Percentiles rank a stretch among this genome's conserved stretches.
Conservation (phyloP, 2,888 invertebrate species). For the Glyphotaelius pellucidus region DNA sequence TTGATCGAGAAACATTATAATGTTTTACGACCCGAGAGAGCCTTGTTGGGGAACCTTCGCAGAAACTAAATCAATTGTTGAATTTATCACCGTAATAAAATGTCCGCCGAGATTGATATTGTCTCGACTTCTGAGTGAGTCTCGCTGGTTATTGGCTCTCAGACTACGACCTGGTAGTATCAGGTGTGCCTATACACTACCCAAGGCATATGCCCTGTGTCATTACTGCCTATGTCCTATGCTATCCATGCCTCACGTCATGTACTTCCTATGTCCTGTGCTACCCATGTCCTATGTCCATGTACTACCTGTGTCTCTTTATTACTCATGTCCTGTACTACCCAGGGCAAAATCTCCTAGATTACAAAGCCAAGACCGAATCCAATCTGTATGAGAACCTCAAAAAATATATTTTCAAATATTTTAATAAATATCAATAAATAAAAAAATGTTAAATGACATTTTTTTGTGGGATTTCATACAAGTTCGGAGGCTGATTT, state of each 20-base stretch:
- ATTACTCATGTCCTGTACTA: too few species aligned
- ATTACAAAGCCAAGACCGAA: too few species aligned
- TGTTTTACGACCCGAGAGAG: neutral
- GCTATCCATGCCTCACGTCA: neutral
- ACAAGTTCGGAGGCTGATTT: too few species aligned
- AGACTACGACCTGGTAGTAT: neutral
- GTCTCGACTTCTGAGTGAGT: constrained; percentile 7
- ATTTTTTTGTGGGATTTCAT: too few species aligned
- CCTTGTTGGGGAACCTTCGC: constrained; percentile 2
- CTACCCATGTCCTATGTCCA: too few species aligned
- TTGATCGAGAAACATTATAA: neutral
- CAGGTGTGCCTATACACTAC: neutral
- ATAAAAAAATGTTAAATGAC: too few species aligned
- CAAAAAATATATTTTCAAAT: too few species aligned
- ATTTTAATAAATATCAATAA: too few species aligned
- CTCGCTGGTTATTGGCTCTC: neutral
- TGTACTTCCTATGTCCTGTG: neutral
- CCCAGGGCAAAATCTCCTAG: too few species aligned
- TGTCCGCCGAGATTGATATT: constrained; percentile 13
- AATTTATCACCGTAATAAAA: constrained; percentile 24
- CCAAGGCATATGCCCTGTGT: neutral
- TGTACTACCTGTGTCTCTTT: too few species aligned
- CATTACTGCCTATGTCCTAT: neutral
- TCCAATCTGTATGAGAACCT: too few species aligned
- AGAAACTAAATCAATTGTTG: neutral